These are phyloP conservation scores for Salvelinus alpinus DNA, from an alignment of 2,113 vertebrate genomes.

Conservation along the genomic window DNA sequence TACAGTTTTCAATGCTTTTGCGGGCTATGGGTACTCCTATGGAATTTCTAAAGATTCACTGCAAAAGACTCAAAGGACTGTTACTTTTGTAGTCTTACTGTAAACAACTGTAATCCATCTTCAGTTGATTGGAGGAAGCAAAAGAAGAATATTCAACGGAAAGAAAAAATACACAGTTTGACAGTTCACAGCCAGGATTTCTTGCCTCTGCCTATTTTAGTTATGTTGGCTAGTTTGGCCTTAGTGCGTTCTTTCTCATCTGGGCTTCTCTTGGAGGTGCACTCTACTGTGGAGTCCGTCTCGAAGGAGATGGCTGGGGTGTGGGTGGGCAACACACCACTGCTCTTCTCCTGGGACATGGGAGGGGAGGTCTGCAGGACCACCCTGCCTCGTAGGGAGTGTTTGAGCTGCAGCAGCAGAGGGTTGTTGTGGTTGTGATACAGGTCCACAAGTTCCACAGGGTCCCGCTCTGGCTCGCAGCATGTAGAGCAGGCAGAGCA, in stretches of 20 bases:
- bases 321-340: slow-evolving; percentile 35
- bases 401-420: slow-evolving; percentile 65
- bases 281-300: slow-evolving; percentile 61
- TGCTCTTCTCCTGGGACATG: slow-evolving; percentile 38
- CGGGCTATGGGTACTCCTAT: background rate
- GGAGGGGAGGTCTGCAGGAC: slow-evolving; percentile 54
- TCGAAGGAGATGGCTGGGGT: slow-evolving; percentile 59
- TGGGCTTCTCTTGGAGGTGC: slow-evolving; percentile 44
- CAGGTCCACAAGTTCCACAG: slow-evolving; percentile 23
- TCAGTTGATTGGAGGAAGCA: background rate
- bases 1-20: background rate
- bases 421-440: slow-evolving; percentile 60
- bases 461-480: slow-evolving; percentile 41
- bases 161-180: background rate
- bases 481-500: slow-evolving; percentile 61
- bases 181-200: slow-evolving; percentile 65
- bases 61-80: slow-evolving; percentile 1
- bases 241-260: slow-evolving; percentile 58
- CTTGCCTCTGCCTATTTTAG: slow-evolving; percentile 50
- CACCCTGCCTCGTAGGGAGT: slow-evolving; percentile 62
- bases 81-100: slow-evolving; percentile 4
- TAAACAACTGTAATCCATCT: slow-evolving; percentile 9
- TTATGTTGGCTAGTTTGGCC: slow-evolving; percentile 45
- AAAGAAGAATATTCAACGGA: slow-evolving; percentile 13
- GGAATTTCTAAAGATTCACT: background rate